phyloP scores from a whole-genome alignment of 2,888 invertebrate species.

The Eulithis testata region DNA sequence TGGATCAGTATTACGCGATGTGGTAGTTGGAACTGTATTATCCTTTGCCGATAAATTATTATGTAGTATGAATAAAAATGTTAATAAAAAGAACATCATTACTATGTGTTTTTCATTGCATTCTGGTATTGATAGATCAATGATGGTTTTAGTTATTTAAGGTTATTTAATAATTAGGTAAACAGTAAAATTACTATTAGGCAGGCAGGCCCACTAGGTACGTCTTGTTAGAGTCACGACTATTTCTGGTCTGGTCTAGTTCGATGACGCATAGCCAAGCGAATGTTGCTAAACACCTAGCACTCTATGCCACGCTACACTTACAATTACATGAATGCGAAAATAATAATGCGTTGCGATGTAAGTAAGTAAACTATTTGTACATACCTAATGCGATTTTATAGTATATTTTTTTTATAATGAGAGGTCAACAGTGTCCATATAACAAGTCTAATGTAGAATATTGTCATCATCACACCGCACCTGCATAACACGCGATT shows the following conservation, averaged over 20 bases:
- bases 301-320: constrained; percentile 17
- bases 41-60: constrained; percentile 48
- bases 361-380: too few species aligned
- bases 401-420: neutral
- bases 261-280: constrained; percentile 44
- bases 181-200: neutral
- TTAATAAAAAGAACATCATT: constrained; percentile 48
- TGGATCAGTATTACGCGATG: constrained; percentile 66
- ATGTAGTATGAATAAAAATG: constrained; percentile 33
- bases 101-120: constrained; percentile 41
- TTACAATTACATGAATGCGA: constrained; percentile 22
- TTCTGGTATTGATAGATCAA: neutral
- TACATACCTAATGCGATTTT: neutral
- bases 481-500: neutral
- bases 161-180: neutral
- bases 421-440: neutral
- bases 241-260: constrained; percentile 21
- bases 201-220: neutral
- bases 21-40: constrained; percentile 41
- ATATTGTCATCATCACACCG: neutral
- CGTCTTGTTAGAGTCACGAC: constrained; percentile 13
- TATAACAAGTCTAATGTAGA: neutral
- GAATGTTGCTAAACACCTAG: constrained; percentile 43
- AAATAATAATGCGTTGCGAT: neutral
- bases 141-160: too few species aligned